A percentile compares a stretch with the other conserved stretches of the same genome.
Evolutionary conservation across 2,797 vertebrate species (phyloP).

Genomic region (Pseudopleuronectes americanus): DNA sequence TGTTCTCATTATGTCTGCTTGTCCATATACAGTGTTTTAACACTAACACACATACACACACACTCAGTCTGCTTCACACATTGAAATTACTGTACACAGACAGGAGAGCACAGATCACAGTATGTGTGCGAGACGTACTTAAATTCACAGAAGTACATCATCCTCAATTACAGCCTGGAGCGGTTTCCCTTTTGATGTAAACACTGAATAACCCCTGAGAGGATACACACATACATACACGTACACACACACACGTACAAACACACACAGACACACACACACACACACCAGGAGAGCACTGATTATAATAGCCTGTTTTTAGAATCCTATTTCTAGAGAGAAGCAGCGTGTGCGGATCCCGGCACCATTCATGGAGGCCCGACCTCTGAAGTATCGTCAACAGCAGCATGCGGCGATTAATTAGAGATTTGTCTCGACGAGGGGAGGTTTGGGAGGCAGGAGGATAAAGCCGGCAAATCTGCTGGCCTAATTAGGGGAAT

Average conservation of each 20-base stretch:
- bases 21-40: slow-evolving; percentile 22
- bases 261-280: slow-evolving; percentile 11
- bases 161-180: slow-evolving; percentile 36
- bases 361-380: slow-evolving; percentile 46
- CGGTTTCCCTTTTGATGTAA: slow-evolving; percentile 57
- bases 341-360: slow-evolving; percentile 58
- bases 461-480: slow-evolving; percentile 75
- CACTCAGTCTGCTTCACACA: background rate
- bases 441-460: slow-evolving; percentile 73
- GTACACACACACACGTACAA: slow-evolving; percentile 23
- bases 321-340: slow-evolving; percentile 61
- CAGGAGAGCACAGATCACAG: slow-evolving; percentile 20
- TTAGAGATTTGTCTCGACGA: slow-evolving; percentile 80
- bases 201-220: slow-evolving; percentile 40
- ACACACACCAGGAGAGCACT: slow-evolving; percentile 26
- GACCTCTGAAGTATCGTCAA: slow-evolving; percentile 76
- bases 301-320: slow-evolving; percentile 58
- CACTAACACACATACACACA: background rate
- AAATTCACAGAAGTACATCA: slow-evolving; percentile 41
- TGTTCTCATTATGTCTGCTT: slow-evolving; percentile 36
- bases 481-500: slow-evolving; percentile 81
- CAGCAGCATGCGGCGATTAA: slow-evolving; percentile 76
- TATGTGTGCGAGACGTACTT: slow-evolving; percentile 16
- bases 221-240: slow-evolving; percentile 1
- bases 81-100: background rate